Evolutionary conservation across 2,113 vertebrate species (phyloP), one percentile per base, ranked within the genome.

Genomic region (Trematocara unimaculatum): DNA sequence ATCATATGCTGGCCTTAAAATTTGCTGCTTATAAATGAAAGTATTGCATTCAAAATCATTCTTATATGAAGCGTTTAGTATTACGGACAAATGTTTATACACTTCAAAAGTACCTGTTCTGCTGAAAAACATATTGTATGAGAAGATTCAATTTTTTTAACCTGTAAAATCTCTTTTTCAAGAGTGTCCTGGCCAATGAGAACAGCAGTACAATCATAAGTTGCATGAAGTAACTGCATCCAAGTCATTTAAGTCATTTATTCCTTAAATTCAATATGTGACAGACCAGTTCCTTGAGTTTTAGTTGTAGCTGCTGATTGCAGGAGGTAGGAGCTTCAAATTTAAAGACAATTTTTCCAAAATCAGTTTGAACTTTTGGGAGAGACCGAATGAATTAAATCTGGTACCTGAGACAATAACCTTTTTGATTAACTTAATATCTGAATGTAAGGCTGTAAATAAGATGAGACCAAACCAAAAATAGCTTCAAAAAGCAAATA

Each of bases 371-470:
- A 38, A 38, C 0, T 38, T 64, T 2, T 64, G 17, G 56, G 60
- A 38, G 17, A 64, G 60, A 64, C 33, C 4, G 3, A 64, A 2
- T 12, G 17, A 64, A 64, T 38, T 35, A 2, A 64, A 35, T 35
- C 60, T 64, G 10, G 17, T 64, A 38, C 31, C 0, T n/a, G 31
- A 64, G 31, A 38, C 2, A n/a, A 64, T 0, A 64, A 38, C 6
- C 6, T 0, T 64, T 64, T 7, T 12, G 17, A 38, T 64, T 64
- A 64, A n/a, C 10, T 0, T 38, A 64, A 64, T 64, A n/a, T 64
- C 4, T 64, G 60, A n/a, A 64, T 38, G 1, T 64, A 38, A 64
- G 31, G 17, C 31, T 64, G 31, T 38, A 7, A 38, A 12, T 64
- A 64, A n/a, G 60, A 64, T 64, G 10, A 38, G 17, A 64, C 17